A percentile compares a stretch with the other conserved stretches of the same genome.
Conservation (phyloP, 2,888 invertebrate genomes). For the Helleia helle region DNA sequence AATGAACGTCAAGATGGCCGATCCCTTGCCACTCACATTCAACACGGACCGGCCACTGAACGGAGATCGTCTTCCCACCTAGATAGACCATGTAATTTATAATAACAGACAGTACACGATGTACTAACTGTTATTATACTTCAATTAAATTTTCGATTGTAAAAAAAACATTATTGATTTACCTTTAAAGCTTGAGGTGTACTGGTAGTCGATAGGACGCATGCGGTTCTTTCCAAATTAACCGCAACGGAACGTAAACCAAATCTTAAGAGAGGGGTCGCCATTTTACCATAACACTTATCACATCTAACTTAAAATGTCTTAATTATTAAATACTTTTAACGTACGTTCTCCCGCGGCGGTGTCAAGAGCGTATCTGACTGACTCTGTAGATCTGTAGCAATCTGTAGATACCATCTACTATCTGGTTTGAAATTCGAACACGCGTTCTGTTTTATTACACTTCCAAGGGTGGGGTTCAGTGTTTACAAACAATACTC, state of each 20-base stretch:
- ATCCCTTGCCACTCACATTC: too few species aligned
- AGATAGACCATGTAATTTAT: too few species aligned
- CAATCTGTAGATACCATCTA: too few species aligned
- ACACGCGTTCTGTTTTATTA: constrained; percentile 47
- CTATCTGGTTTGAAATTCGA: constrained; percentile 40
- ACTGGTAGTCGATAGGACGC: constrained; percentile 31
- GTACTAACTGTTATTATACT: too few species aligned
- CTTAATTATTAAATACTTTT: neutral
- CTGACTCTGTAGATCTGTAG: too few species aligned
- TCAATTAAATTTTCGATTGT: too few species aligned
- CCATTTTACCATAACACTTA: constrained; percentile 41
- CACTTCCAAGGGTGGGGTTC: constrained; percentile 30
- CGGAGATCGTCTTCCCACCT: too few species aligned
- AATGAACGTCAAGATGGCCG: too few species aligned
- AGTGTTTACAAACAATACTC: constrained; percentile 28
- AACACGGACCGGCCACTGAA: too few species aligned
- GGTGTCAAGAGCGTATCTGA: constrained; percentile 28
- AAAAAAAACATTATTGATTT: constrained; percentile 20
- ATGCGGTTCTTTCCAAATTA: constrained; percentile 49
- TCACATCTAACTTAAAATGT: neutral
- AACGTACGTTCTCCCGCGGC: neutral
- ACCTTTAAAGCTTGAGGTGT: constrained; percentile 52
- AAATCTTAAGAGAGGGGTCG: constrained; percentile 54
- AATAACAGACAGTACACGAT: too few species aligned
- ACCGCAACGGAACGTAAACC: constrained; percentile 45